Base-by-base conservation (phyloP, 2,797 vertebrate genomes). In the Pitangus sulphuratus region DNA sequence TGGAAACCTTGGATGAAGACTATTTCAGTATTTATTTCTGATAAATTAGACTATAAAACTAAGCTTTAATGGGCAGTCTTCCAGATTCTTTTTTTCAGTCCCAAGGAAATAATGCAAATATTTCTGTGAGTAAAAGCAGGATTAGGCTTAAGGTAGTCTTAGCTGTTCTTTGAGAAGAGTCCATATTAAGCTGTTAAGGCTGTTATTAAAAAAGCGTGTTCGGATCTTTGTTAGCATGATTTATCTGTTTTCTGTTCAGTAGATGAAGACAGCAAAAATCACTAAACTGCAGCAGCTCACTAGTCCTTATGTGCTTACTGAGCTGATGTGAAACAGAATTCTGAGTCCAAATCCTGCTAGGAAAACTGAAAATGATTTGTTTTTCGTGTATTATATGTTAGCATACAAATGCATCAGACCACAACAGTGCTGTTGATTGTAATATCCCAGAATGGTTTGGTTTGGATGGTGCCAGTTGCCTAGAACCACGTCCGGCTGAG, bases 21-120 rank as follows among this genome's bases (percentile, higher is more conserved):
- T 82, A 78, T 84, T 94, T 91, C 26, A 44, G 77, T 33, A 78
- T 91, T 95, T 88, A 74, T 91, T 91, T 91, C 56, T 91, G 83
- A 84, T 91, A 91, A 93, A 79, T 88, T 53, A 35, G 53, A 40
- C 47, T 88, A 6, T 80, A 86, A 92, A 89, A 78, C 69, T 96
- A 84, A 95, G 44, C 48, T 56, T 12, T 66, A 70, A 60, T 60
- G 62, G 90, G 91, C 87, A 75, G n/a, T 69, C 35, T 75, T 90
- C 79, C 87, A 89, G 69, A 65, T 94, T 58, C 10, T 66, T 64
- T 92, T 81, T 76, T 94, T 84, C 51, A 37, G 19, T 94, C 7
- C 12, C 74, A 92, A 79, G 70, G 65, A 93, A 93, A 91, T 81
- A 1, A 66, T 56, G 62, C 47, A 84, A 77, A 40, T 88, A 86